These are phyloP conservation scores for Platyscapa corneri DNA, from an alignment of 1,140 invertebrate genomes.

Conservation along the genomic window DNA sequence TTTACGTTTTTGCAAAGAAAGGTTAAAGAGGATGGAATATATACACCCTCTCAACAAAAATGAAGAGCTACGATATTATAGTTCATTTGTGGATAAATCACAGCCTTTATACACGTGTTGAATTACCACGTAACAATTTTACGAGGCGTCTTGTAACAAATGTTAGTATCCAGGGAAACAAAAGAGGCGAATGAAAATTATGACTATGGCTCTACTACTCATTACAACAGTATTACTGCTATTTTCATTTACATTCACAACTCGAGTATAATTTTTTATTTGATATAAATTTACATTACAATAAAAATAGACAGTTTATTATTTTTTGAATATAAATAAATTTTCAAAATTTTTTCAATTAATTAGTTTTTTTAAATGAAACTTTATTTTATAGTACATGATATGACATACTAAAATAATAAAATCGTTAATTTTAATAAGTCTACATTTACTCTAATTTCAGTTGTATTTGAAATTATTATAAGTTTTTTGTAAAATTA, in stretches of 20 bases:
- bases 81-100: slow-evolving; percentile 46
- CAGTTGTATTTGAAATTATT: too few relatives aligned
- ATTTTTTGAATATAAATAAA: too few relatives aligned
- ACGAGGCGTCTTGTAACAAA: slow-evolving; percentile 23
- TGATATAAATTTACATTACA: neutral
- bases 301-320: neutral
- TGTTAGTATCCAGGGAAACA: slow-evolving; percentile 4
- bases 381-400: too few relatives aligned
- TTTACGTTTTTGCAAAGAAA: slow-evolving; percentile 6
- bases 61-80: slow-evolving; percentile 41
- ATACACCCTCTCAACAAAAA: slow-evolving; percentile 18
- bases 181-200: slow-evolving; percentile 28
- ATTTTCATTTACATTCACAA: neutral
- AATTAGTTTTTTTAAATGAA: too few relatives aligned
- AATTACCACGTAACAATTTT: slow-evolving; percentile 38
- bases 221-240: neutral
- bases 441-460: too few relatives aligned
- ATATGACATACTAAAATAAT: too few relatives aligned
- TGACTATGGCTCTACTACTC: slow-evolving; percentile 11
- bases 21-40: neutral
- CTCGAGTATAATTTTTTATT: neutral
- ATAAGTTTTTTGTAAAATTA: too few relatives aligned
- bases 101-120: slow-evolving; percentile 23
- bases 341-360: too few relatives aligned
- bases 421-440: too few relatives aligned